These are phyloP conservation scores for Platycheirus albimanus DNA, from an alignment of 2,888 invertebrate genomes.

Conservation along the genomic window DNA sequence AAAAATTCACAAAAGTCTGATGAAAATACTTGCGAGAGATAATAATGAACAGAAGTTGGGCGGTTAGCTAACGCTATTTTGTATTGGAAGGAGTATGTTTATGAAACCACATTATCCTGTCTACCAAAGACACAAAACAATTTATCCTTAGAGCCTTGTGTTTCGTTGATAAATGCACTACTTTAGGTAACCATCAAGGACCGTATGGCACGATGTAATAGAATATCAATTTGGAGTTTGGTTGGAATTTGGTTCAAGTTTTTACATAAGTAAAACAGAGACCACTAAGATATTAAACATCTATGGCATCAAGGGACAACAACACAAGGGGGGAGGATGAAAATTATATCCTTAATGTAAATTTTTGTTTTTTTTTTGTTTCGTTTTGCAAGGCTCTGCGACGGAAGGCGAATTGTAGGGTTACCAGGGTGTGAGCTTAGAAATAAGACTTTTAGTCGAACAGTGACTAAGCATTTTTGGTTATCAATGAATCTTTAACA, in stretches of 20 bases:
- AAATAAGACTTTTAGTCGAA: no score
- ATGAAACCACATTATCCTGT: no score
- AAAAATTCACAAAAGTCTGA: background rate
- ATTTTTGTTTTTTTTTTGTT: background rate
- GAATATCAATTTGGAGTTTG: background rate
- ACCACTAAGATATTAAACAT: background rate
- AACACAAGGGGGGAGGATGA: background rate
- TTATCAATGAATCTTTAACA: no score
- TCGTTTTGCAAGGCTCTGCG: no score
- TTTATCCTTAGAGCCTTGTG: background rate
- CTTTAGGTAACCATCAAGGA: no score
- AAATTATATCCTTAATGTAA: background rate
- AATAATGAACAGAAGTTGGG: constrained; percentile 5
- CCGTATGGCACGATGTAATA: background rate
- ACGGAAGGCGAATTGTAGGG: background rate
- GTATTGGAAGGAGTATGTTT: background rate
- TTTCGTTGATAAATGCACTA: background rate
- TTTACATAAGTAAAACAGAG: background rate
- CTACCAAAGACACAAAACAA: background rate
- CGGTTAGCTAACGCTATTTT: background rate
- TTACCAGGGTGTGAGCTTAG: no score
- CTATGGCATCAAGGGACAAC: no score
- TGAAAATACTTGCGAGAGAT: background rate
- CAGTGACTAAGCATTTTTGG: no score
- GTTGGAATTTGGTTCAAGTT: background rate